Percentiles rank a stretch among this genome's conserved stretches.
These are phyloP conservation scores for Iselma pallidipennis DNA, from an alignment of 2,888 invertebrate genomes.

Conservation along the genomic window DNA sequence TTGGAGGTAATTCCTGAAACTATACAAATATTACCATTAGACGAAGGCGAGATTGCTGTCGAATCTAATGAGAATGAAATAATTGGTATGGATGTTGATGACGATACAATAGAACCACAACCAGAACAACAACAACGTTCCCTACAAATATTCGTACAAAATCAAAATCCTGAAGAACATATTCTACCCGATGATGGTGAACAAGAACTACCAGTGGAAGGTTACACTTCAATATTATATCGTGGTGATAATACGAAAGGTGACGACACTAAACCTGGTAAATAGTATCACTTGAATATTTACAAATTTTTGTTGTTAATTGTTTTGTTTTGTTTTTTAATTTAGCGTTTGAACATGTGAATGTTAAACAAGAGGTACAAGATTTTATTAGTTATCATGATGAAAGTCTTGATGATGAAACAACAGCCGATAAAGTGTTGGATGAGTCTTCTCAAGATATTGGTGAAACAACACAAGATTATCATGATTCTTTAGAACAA, in stretches of 20 bases:
- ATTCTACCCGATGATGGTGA: constrained; percentile 9
- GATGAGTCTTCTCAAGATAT: not conserved
- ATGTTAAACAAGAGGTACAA: not conserved
- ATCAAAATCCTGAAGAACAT: constrained; percentile 11
- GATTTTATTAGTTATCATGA: not conserved
- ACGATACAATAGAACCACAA: not conserved
- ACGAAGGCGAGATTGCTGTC: constrained; percentile 21
- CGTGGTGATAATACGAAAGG: constrained; percentile 14
- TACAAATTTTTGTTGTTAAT: not conserved
- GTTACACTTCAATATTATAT: not conserved
- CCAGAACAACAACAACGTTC: not conserved
- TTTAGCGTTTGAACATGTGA: not conserved
- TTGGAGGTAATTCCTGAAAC: constrained; percentile 53
- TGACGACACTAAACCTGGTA: constrained; percentile 31
- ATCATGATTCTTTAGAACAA: too few relatives aligned
- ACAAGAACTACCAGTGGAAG: not conserved
- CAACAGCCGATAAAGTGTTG: not conserved
- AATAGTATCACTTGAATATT: not conserved
- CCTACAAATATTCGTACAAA: constrained; percentile 10
- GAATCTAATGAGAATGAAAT: constrained; percentile 4
- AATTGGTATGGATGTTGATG: not conserved
- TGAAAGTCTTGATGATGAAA: constrained; percentile 2
- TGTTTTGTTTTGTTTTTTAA: not conserved
- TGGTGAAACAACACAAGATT: too few relatives aligned
- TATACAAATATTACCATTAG: constrained; percentile 46